Percentiles rank a stretch among this genome's conserved stretches.
Evolutionary conservation across 2,113 vertebrate genomes (phyloP).

Genomic region (Carlito syrichta): DNA sequence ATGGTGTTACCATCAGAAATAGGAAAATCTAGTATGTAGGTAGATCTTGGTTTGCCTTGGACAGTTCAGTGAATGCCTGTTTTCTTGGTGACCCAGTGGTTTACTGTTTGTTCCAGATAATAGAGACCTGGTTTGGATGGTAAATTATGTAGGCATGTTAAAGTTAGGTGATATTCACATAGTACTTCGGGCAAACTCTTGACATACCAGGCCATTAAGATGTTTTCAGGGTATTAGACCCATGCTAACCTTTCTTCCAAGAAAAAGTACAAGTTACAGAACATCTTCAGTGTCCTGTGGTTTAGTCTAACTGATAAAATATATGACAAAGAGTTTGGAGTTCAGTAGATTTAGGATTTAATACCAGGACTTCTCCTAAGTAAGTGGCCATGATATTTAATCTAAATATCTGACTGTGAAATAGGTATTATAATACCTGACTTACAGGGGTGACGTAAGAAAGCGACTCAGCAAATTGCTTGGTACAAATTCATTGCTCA

Average conservation of each 20-base stretch:
- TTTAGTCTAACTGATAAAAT: background rate
- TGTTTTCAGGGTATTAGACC: background rate
- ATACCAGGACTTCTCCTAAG: background rate
- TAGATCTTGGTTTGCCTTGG: background rate
- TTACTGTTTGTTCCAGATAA: background rate
- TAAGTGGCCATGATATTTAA: background rate
- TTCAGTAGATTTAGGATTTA: background rate
- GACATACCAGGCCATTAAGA: background rate
- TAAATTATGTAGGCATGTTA: background rate
- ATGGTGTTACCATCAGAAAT: background rate
- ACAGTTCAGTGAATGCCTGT: background rate
- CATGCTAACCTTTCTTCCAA: background rate
- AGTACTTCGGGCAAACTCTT: background rate
- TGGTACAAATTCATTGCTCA: background rate
- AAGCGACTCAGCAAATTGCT: background rate
- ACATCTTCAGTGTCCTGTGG: background rate
- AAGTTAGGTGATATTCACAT: background rate
- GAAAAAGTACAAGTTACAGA: background rate
- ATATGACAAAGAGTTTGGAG: slow-evolving; percentile 1
- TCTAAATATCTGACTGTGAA: background rate
- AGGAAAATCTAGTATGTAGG: background rate
- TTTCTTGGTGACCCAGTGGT: background rate
- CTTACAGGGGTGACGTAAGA: background rate
- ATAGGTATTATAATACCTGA: background rate
- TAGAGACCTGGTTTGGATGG: background rate